These are phyloP conservation scores for Electrophaes corylata DNA, from an alignment of 2,888 invertebrate genomes.

Conservation along the genomic window DNA sequence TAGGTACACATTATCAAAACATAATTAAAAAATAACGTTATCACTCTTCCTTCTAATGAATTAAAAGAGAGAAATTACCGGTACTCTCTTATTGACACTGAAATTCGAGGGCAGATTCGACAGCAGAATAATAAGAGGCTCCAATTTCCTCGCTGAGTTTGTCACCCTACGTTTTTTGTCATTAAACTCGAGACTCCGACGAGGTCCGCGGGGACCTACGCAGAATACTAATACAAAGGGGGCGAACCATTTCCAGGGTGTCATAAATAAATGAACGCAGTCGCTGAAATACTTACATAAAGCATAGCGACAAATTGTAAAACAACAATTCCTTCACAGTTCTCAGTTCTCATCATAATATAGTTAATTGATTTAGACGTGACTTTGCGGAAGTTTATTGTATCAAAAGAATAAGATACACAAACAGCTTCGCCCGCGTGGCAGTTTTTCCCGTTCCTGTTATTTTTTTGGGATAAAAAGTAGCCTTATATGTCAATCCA, in stretches of 20 bases:
- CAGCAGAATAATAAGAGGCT: slow-evolving; percentile 5
- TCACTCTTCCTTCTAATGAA: neutral
- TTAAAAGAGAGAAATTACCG: neutral
- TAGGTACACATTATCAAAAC: too few relatives aligned
- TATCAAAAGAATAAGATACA: too few relatives aligned
- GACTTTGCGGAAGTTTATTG: too few relatives aligned
- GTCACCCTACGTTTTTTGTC: slow-evolving; percentile 28
- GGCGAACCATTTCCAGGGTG: slow-evolving; percentile 27
- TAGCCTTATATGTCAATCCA: too few relatives aligned
- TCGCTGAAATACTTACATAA: neutral
- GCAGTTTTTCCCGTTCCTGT: too few relatives aligned
- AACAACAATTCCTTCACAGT: neutral
- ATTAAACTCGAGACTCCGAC: slow-evolving; percentile 15
- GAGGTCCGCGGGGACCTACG: slow-evolving; percentile 10
- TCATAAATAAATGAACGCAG: slow-evolving; percentile 32
- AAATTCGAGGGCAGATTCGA: slow-evolving; percentile 14
- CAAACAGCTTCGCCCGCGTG: too few relatives aligned
- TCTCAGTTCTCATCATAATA: too few relatives aligned
- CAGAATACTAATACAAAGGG: slow-evolving; percentile 28
- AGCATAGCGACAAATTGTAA: slow-evolving; percentile 3
- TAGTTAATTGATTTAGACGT: too few relatives aligned
- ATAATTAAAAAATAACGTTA: too few relatives aligned
- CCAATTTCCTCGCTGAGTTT: slow-evolving; percentile 6
- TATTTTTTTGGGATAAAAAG: too few relatives aligned
- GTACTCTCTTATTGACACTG: slow-evolving; percentile 25